phyloP scores from a whole-genome alignment of 2,113 vertebrate genomes.

The Larimichthys polyactis region DNA sequence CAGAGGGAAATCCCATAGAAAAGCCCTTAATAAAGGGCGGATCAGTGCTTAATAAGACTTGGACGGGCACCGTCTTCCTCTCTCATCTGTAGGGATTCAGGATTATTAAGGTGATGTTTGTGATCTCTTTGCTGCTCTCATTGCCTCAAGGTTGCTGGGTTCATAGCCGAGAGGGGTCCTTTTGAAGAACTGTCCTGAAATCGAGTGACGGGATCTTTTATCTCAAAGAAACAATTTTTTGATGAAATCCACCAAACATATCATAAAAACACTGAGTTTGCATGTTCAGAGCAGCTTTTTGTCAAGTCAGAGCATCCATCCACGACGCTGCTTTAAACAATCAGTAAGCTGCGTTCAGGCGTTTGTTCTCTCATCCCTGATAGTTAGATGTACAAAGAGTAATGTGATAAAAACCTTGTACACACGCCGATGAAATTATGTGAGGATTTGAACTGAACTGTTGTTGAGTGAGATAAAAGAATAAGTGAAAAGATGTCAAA shows the following conservation, averaged over 20 bases:
- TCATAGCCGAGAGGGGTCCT: conserved; percentile 5
- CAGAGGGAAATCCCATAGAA: conserved; percentile 67
- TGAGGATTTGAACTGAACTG: not conserved
- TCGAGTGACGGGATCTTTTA: conserved; percentile 1
- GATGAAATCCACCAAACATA: conserved; percentile 36
- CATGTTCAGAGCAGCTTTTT: not conserved
- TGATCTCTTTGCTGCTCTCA: conserved; percentile 21
- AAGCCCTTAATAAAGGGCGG: conserved; percentile 71
- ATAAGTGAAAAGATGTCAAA: not conserved
- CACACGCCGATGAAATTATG: not conserved
- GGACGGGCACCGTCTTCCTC: conserved; percentile 45
- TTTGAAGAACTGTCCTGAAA: conserved; percentile 35
- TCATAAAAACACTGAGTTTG: not conserved
- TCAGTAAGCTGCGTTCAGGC: not conserved
- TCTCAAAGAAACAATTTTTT: conserved; percentile 50
- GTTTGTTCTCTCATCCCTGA: not conserved
- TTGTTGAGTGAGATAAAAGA: no score
- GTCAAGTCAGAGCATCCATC: not conserved
- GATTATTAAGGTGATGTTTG: conserved; percentile 55
- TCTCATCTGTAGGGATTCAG: conserved; percentile 46
- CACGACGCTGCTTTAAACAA: not conserved
- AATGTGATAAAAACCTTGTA: not conserved
- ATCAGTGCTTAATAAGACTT: conserved; percentile 73
- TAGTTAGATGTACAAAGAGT: not conserved
- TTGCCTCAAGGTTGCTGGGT: conserved; percentile 4